These are phyloP conservation scores for Eupithecia insigniata DNA, from an alignment of 2,888 invertebrate species.

Conservation along the genomic window DNA sequence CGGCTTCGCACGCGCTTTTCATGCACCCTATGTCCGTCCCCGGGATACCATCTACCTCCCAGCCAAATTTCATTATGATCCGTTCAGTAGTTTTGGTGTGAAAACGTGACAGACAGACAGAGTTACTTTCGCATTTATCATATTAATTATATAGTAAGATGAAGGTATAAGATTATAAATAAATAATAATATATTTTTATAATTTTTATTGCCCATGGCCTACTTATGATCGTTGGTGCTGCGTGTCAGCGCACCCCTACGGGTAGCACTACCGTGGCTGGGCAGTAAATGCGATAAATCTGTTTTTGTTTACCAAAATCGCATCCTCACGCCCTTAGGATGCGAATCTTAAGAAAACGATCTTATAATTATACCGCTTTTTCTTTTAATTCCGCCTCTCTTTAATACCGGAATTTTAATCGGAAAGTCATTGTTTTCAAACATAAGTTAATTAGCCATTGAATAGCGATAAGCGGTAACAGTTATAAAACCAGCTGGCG, in stretches of 20 bases:
- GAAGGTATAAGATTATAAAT: too few relatives aligned
- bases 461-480: conserved; percentile 9
- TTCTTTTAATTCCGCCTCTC: neutral
- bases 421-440: neutral
- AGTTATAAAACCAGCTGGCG: conserved; percentile 3
- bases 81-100: too few relatives aligned
- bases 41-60: too few relatives aligned
- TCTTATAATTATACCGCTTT: neutral
- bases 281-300: neutral
- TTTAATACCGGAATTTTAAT: neutral
- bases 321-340: neutral
- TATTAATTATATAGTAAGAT: too few relatives aligned
- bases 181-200: too few relatives aligned
- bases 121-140: too few relatives aligned
- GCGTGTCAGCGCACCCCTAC: neutral
- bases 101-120: too few relatives aligned
- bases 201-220: neutral
- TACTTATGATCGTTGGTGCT: neutral
- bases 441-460: conserved; percentile 15
- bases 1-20: too few relatives aligned
- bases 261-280: neutral
- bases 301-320: neutral
- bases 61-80: too few relatives aligned
- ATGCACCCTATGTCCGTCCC: too few relatives aligned
- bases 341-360: neutral